Conservation (phyloP, 2,888 invertebrate species). For the Agapetus fuscipes region DNA sequence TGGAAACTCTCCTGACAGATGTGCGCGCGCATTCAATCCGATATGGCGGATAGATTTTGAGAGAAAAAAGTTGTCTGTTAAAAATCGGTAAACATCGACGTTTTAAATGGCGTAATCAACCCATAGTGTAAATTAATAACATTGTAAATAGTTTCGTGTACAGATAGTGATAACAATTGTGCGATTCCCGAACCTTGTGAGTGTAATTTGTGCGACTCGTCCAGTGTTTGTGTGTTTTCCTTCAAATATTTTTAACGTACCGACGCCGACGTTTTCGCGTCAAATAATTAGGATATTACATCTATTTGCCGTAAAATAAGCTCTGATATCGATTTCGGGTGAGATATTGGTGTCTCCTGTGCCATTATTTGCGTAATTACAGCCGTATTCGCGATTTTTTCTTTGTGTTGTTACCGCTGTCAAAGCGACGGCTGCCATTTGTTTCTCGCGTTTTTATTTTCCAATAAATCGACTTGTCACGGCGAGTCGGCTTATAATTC, state of each 20-base stretch:
- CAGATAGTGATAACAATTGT: constrained; percentile 64
- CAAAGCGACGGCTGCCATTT: constrained; percentile 45
- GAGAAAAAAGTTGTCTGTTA: constrained; percentile 45
- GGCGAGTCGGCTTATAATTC: constrained; percentile 31
- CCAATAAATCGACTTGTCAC: constrained; percentile 17
- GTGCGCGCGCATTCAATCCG: constrained; percentile 48
- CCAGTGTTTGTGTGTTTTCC: constrained; percentile 46
- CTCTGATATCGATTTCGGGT: constrained; percentile 29
- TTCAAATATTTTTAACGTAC: constrained; percentile 43
- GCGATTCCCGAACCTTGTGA: constrained; percentile 53
- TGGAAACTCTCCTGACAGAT: constrained; percentile 7
- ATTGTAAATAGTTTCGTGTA: constrained; percentile 66
- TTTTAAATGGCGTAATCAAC: constrained; percentile 58
- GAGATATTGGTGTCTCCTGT: constrained; percentile 7
- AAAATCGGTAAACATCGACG: constrained; percentile 53
- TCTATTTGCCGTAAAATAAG: constrained; percentile 22
- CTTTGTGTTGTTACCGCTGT: constrained; percentile 48
- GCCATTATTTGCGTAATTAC: constrained; percentile 18
- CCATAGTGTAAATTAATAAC: constrained; percentile 55
- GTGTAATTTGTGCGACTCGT: constrained; percentile 40
- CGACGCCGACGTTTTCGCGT: constrained; percentile 51
- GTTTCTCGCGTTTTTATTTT: constrained; percentile 43
- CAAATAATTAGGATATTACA: constrained; percentile 38
- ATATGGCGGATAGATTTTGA: constrained; percentile 47
- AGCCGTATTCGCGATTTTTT: constrained; percentile 26